phyloP scores from a whole-genome alignment of 64 coral and sea anemone species.

The Actinia equina region DNA sequence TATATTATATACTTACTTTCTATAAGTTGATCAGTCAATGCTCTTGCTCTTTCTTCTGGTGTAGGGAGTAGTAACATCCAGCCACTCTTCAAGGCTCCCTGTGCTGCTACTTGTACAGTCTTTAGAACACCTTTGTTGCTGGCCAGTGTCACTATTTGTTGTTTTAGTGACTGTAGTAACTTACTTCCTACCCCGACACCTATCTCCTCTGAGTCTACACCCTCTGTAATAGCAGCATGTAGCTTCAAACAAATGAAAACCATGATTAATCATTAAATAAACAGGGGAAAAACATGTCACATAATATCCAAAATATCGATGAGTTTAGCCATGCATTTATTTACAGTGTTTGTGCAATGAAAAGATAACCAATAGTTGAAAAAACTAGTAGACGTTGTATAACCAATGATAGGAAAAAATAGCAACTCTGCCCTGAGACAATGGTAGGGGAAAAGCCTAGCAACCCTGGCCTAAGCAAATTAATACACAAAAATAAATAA shows the following conservation, averaged over 20 bases:
- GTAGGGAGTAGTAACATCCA: conserved; percentile 90
- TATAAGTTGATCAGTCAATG: conserved; percentile 80
- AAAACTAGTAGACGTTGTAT: too few relatives aligned
- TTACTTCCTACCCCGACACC: conserved; percentile 98
- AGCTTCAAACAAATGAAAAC: conserved; percentile 32
- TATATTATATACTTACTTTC: conserved; percentile 67
- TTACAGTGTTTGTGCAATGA: too few relatives aligned
- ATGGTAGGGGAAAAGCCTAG: too few relatives aligned
- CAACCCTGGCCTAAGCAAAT: too few relatives aligned
- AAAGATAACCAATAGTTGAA: too few relatives aligned
- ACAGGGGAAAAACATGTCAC: neutral
- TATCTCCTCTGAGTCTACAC: conserved; percentile 67
- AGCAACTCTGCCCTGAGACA: too few relatives aligned
- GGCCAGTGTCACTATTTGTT: conserved; percentile 93
- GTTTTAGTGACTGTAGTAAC: conserved; percentile 90
- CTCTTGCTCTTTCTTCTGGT: conserved; percentile 90
- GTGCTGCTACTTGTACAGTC: conserved; percentile 88
- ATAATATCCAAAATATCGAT: neutral
- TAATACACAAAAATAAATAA: too few relatives aligned
- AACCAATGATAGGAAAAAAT: too few relatives aligned
- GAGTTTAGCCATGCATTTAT: neutral
- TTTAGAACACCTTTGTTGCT: conserved; percentile 92
- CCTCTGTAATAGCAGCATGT: conserved; percentile 90
- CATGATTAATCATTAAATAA: neutral
- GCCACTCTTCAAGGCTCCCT: conserved; percentile 87